Percentiles rank a stretch among this genome's conserved stretches.
These are phyloP conservation scores for Phyllostomus hastatus DNA, from an alignment of 2,113 vertebrate species.

Conservation along the genomic window DNA sequence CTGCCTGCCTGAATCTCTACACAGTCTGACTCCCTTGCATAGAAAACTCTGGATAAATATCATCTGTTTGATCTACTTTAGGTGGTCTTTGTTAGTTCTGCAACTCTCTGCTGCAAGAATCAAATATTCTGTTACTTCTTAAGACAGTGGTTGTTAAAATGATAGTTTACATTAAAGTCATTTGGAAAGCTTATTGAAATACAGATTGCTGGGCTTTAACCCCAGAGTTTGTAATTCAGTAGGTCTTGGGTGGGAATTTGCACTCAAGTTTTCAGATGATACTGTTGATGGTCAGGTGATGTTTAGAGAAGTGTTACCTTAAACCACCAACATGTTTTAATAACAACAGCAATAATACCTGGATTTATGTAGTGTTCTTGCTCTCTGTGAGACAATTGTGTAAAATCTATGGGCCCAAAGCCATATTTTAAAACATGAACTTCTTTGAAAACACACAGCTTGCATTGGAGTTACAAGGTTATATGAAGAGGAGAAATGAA, in stretches of 20 bases:
- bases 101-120: background rate
- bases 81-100: background rate
- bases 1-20: background rate
- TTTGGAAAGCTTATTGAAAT: background rate
- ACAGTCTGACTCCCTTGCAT: background rate
- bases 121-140: background rate
- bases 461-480: conserved; percentile 55
- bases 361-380: conserved; percentile 40
- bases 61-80: background rate
- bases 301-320: conserved; percentile 35
- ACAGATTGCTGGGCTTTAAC: background rate
- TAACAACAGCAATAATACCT: background rate
- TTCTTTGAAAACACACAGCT: conserved; percentile 54
- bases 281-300: background rate
- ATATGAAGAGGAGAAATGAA: conserved; percentile 56
- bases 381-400: background rate
- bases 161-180: background rate
- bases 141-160: conserved; percentile 1
- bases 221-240: background rate
- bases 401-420: conserved; percentile 51
- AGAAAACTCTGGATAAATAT: background rate
- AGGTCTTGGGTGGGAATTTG: background rate
- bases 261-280: background rate
- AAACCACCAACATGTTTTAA: conserved; percentile 45
- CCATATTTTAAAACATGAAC: conserved; percentile 54